phyloP scores from a whole-genome alignment of 2,888 invertebrate genomes.

The Oxytorus armatus region DNA sequence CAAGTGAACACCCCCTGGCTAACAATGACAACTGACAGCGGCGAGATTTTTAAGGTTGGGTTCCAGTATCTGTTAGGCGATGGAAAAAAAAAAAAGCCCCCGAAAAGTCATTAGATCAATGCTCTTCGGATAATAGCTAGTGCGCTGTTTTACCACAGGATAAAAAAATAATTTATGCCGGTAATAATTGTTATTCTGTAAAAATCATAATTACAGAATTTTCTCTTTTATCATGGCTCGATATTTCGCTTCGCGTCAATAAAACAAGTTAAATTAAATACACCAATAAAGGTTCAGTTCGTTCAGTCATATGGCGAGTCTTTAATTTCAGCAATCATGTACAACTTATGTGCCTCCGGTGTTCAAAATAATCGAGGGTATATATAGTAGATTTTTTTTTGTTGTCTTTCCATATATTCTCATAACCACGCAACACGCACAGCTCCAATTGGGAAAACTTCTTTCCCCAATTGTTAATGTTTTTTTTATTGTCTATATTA shows the following conservation, averaged over 20 bases:
- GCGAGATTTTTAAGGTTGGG: too few relatives aligned
- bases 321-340: constrained; percentile 66
- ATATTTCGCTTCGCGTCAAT: too few relatives aligned
- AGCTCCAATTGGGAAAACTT: constrained; percentile 40
- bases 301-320: constrained; percentile 64
- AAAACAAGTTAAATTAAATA: too few relatives aligned
- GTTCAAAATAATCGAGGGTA: constrained; percentile 63
- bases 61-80: too few relatives aligned
- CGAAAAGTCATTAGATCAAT: not conserved
- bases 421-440: constrained; percentile 52
- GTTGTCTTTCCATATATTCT: constrained; percentile 22
- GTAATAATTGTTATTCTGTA: too few relatives aligned
- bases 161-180: too few relatives aligned
- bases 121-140: too few relatives aligned
- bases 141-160: too few relatives aligned
- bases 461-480: constrained; percentile 34
- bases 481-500: constrained; percentile 74
- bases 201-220: too few relatives aligned
- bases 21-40: too few relatives aligned
- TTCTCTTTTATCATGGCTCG: too few relatives aligned
- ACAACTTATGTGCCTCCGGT: constrained; percentile 63
- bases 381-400: constrained; percentile 38
- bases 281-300: constrained; percentile 37
- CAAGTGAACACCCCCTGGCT: too few relatives aligned
- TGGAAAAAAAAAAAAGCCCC: not conserved